Percentiles rank a stretch among this genome's conserved stretches.
Evolutionary conservation across 2,113 vertebrate genomes (phyloP).

Genomic region (Glareola pratincola): DNA sequence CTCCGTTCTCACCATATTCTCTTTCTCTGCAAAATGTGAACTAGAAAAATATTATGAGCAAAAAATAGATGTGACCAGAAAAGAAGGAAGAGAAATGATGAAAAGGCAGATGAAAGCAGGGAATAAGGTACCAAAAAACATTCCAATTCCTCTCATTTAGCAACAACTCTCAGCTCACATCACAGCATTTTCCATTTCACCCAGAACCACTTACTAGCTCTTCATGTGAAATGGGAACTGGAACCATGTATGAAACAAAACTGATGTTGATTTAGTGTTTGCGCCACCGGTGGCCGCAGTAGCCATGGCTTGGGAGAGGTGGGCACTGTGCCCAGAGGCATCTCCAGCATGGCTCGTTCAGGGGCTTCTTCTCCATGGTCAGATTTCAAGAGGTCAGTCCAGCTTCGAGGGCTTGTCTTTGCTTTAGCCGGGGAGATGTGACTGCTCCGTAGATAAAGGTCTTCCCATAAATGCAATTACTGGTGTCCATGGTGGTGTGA

Average conservation of each 20-base stretch:
- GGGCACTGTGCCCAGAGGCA: not conserved
- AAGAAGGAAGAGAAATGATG: not conserved
- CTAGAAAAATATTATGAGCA: not conserved
- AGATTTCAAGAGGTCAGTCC: not conserved
- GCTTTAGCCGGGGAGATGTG: not conserved
- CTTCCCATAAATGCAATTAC: too few species aligned
- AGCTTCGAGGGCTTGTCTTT: not conserved
- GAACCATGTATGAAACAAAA: not conserved
- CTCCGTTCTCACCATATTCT: not conserved
- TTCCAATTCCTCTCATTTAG: not conserved
- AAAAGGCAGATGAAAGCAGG: not conserved
- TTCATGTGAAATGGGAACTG: not conserved
- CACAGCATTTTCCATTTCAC: not conserved
- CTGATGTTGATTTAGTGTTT: fast-evolving
- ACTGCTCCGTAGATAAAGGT: not conserved
- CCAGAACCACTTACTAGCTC: not conserved
- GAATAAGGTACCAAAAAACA: not conserved
- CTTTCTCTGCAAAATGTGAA: not conserved
- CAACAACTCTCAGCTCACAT: not conserved
- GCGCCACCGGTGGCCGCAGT: fast-evolving
- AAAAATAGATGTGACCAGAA: not conserved
- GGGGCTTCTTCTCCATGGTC: not conserved
- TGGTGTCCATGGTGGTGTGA: not conserved
- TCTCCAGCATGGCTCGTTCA: too few species aligned
- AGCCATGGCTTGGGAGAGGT: not conserved